Evolutionary conservation across 1,140 invertebrate genomes (phyloP).

Genomic region (Plodia interpunctella): DNA sequence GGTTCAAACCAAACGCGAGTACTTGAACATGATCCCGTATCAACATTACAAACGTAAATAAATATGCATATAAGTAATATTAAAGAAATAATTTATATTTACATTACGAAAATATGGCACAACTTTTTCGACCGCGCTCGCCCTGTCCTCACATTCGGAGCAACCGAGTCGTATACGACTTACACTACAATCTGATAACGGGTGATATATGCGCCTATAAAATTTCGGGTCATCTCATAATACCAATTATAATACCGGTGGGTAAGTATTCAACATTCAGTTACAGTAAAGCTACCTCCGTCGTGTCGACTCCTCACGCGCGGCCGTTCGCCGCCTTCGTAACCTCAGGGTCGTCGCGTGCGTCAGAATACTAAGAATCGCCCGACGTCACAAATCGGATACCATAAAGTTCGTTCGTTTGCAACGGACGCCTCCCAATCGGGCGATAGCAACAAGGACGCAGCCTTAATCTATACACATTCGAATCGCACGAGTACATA

Average conservation of each 20-base stretch:
- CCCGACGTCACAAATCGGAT: neutral
- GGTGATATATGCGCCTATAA: conserved; percentile 44
- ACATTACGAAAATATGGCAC: conserved; percentile 76
- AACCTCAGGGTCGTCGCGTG: conserved; percentile 14
- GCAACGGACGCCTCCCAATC: neutral
- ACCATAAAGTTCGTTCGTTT: neutral
- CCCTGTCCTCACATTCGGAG: conserved; percentile 30
- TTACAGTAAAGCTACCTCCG: conserved; percentile 40
- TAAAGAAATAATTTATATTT: conserved; percentile 75
- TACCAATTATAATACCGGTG: conserved; percentile 77
- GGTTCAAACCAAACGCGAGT: conserved; percentile 45
- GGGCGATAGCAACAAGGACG: conserved; percentile 10
- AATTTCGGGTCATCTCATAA: conserved; percentile 56
- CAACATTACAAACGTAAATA: conserved; percentile 63
- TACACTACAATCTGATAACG: conserved; percentile 28
- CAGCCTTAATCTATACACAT: conserved; percentile 43
- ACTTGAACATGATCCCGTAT: conserved; percentile 40
- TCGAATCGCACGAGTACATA: conserved; percentile 66
- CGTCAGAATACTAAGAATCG: conserved; percentile 8
- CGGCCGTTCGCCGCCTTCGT: conserved; percentile 43
- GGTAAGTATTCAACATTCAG: conserved; percentile 57
- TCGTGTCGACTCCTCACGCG: conserved; percentile 41
- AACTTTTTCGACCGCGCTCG: conserved; percentile 66
- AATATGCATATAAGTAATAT: conserved; percentile 69
- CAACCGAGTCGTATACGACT: conserved; percentile 38